Conservation (phyloP, 2,888 invertebrate genomes). For the Zhuqinia jingwanae region DNA sequence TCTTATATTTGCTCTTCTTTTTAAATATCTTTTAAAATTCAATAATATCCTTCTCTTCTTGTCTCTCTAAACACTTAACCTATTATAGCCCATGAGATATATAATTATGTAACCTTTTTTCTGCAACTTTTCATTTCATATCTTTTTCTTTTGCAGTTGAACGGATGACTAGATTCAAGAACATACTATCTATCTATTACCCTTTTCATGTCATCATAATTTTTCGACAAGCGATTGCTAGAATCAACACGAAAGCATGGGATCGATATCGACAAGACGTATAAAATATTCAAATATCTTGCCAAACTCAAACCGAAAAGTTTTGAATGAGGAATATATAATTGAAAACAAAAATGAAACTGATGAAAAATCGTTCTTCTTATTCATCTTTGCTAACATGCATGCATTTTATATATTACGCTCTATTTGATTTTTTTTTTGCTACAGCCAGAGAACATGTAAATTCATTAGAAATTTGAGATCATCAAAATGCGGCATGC, state of each 20-base stretch:
- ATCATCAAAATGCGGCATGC: background rate
- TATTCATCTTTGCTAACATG: too few species aligned
- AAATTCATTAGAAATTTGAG: slow-evolving; percentile 34
- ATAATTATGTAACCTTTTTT: slow-evolving; percentile 7
- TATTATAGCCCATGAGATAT: background rate
- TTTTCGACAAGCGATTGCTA: slow-evolving; percentile 20
- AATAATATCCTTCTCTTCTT: background rate
- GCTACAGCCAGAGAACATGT: background rate
- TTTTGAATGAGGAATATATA: too few species aligned
- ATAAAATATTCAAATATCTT: too few species aligned
- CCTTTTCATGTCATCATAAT: slow-evolving; percentile 17
- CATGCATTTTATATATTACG: too few species aligned
- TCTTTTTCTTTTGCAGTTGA: background rate
- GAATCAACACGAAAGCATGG: background rate
- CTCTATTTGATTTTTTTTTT: too few species aligned
- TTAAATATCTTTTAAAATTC: slow-evolving; percentile 19
- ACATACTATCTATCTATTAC: background rate
- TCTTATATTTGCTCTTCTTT: background rate
- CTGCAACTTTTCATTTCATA: background rate
- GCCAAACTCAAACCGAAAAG: background rate
- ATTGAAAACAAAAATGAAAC: too few species aligned
- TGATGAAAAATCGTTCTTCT: too few species aligned
- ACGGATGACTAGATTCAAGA: background rate
- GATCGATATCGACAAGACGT: background rate
- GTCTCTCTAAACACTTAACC: slow-evolving; percentile 1